Conservation (phyloP, 2,113 vertebrate species). For the Podarcis muralis region DNA sequence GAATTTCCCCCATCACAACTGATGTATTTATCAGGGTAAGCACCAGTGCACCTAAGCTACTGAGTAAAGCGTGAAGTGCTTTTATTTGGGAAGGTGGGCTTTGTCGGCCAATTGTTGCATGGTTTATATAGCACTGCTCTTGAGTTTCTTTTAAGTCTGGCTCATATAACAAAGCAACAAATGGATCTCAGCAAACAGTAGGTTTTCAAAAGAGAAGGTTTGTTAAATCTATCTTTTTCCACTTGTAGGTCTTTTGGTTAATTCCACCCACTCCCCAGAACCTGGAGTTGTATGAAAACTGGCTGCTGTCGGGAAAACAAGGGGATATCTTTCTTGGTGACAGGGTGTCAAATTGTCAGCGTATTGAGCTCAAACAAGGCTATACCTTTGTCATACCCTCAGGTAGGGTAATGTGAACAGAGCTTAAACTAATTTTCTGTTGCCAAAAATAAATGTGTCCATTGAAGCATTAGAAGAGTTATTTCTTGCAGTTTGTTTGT, state of each 20-base stretch:
- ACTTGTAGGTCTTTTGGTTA: conserved; percentile 94
- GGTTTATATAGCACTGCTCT: background rate
- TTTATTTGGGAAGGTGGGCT: background rate
- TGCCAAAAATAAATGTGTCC: background rate
- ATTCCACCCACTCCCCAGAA: conserved; percentile 96
- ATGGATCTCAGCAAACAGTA: background rate
- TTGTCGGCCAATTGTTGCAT: background rate
- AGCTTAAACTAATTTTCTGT: background rate
- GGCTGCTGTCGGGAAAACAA: conserved; percentile 98
- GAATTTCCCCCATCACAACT: background rate
- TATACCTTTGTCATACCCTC: conserved; percentile 98
- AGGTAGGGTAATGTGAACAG: conserved; percentile 74
- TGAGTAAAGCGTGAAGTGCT: background rate
- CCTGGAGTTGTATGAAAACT: conserved; percentile 97
- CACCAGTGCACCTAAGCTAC: background rate
- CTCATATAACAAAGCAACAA: background rate
- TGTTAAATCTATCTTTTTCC: background rate
- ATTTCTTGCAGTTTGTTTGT: background rate
- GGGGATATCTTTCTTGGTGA: conserved; percentile 98
- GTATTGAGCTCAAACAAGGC: conserved; percentile 94
- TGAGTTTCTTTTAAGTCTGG: background rate
- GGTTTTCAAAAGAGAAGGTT: background rate
- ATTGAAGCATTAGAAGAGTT: background rate
- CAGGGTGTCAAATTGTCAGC: conserved; percentile 92
- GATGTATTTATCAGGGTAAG: background rate